Evolutionary conservation across 2,888 invertebrate species (phyloP).

Genomic region (Mylabris sibirica): DNA sequence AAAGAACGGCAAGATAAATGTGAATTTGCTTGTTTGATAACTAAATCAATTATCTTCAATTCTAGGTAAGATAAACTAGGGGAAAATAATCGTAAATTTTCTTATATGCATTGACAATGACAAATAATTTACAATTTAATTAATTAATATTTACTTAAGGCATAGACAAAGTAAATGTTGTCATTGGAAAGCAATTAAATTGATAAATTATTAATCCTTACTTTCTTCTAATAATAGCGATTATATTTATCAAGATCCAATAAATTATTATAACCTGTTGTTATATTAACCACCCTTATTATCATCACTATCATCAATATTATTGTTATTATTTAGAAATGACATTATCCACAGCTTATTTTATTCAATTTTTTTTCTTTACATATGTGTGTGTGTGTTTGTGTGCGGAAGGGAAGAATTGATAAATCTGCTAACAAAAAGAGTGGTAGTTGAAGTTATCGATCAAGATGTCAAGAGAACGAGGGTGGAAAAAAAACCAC

Average conservation of each 20-base stretch:
- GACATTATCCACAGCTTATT: background rate
- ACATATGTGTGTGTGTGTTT: background rate
- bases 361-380: background rate
- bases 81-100: background rate
- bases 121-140: background rate
- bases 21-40: conserved; percentile 4
- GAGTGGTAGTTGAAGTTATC: conserved; percentile 11
- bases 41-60: conserved; percentile 9
- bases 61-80: background rate
- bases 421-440: conserved; percentile 6
- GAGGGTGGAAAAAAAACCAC: background rate
- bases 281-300: background rate
- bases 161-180: background rate
- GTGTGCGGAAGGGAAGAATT: background rate
- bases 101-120: background rate
- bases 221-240: background rate
- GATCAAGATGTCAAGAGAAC: conserved; percentile 15
- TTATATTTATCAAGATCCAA: background rate
- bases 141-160: background rate
- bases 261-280: background rate
- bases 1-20: background rate
- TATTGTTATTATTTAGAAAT: background rate
- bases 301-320: background rate
- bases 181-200: background rate
- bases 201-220: background rate